Base-by-base conservation (phyloP, 2,888 invertebrate genomes). In the Phyto melanocephala region DNA sequence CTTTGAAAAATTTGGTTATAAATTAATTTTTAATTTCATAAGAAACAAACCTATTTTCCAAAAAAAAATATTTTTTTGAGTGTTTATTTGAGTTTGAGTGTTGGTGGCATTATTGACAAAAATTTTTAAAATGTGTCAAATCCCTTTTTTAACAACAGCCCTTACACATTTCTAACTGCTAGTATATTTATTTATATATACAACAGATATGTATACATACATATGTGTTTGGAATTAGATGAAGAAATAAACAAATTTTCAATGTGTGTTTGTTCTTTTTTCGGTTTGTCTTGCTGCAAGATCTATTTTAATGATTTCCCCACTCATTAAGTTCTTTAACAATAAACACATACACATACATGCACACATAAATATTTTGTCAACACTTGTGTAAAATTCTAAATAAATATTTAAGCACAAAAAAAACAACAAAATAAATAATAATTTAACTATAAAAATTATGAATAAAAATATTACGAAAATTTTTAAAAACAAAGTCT, bases 121-220 rank as follows among this genome's bases (percentile, higher is more conserved):
- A 15, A 7, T 40, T 62, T 24, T 70, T 67, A 24, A 37, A 62
- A 70, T 70, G 45, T 78, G 45, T 63, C 56, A 78, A 37, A 54
- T 24, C 22, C 33, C 33, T 56, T 52, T 3, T 52, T 24, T 24
- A 52, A 54, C 37, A 52, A 28, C n/a, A n/a, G n/a, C 70, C 56
- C 56, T 22, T 6, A 28, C 28, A 28, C 6, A 28, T 28, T 28
- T 28, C 6, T 28, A 3, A 28, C 28, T n/a, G n/a, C n/a, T n/a
- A n/a, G n/a, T n/a, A n/a, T 28, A 28, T 28, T 28, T 28, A 28
- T 28, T 28, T 28, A n/a, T n/a, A n/a, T n/a, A n/a, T n/a, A n/a
- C n/a, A 28, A 28, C 28, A 28, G 28, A 3, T 28, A 6, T 28
- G 28, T 28, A 28, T 28, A 6, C 6, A 28, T n/a, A n/a, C n/a